These are phyloP conservation scores for Hydrochoerus hydrochaeris DNA, from an alignment of 2,113 vertebrate genomes.

Conservation along the genomic window DNA sequence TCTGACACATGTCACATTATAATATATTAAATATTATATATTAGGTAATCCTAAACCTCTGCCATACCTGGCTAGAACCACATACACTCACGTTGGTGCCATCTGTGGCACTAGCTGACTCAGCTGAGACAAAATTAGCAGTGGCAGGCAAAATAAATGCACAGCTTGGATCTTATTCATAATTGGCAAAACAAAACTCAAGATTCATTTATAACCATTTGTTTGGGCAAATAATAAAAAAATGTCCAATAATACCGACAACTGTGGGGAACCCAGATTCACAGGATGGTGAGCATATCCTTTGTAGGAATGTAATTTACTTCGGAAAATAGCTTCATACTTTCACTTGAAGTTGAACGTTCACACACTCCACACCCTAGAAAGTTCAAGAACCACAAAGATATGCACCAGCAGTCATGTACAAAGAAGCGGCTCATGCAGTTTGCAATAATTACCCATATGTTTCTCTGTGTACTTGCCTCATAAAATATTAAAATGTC, in stretches of 20 bases:
- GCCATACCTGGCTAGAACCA: not conserved
- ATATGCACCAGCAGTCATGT: not conserved
- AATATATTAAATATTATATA: not conserved
- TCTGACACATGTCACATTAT: not conserved
- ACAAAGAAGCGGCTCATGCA: not conserved
- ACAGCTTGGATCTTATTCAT: not conserved
- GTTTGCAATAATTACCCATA: not conserved
- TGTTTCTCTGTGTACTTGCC: not conserved
- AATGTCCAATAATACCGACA: not conserved
- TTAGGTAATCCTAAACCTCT: not conserved
- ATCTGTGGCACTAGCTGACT: not conserved
- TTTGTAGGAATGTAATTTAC: not conserved
- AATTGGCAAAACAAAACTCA: conserved; percentile 44
- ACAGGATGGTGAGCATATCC: not conserved
- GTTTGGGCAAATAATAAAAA: not conserved
- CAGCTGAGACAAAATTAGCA: conserved; percentile 19
- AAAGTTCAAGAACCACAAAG: not conserved
- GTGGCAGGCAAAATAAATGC: not conserved
- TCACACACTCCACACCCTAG: not conserved
- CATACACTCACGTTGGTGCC: not conserved
- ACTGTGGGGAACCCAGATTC: not conserved
- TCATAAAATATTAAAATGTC: not conserved
- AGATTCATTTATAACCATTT: not conserved
- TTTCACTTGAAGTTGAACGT: not conserved
- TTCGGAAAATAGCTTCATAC: not conserved